phyloP scores from a whole-genome alignment of 2,113 vertebrate genomes.

The Zeus faber region DNA sequence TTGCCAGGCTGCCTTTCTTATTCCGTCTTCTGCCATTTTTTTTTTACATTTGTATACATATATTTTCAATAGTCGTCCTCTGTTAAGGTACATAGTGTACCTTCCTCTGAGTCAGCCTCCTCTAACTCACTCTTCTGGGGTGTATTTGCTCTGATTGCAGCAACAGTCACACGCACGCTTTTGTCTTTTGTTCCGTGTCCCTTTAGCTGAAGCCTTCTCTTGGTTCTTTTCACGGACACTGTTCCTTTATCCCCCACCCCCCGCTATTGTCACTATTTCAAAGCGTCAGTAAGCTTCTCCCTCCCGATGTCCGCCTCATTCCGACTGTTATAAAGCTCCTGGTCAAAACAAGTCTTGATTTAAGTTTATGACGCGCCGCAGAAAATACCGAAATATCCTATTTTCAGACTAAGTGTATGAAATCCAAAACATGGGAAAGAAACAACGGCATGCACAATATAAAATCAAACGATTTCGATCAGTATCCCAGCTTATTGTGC shows the following conservation, averaged over 20 bases:
- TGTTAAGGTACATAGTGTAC: too few relatives aligned
- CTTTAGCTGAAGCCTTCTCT: slow-evolving; percentile 18
- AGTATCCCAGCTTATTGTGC: too few relatives aligned
- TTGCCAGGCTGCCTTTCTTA: slow-evolving; percentile 20
- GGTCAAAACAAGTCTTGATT: background rate
- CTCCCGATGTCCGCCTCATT: slow-evolving; percentile 6
- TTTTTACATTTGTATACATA: slow-evolving; percentile 11
- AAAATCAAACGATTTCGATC: too few relatives aligned
- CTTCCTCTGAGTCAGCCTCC: slow-evolving; percentile 22
- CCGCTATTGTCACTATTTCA: slow-evolving; percentile 21
- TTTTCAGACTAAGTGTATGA: too few relatives aligned
- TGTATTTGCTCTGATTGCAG: slow-evolving; percentile 19
- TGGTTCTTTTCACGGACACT: slow-evolving; percentile 11
- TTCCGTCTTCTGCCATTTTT: slow-evolving; percentile 9
- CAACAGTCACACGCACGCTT: slow-evolving; percentile 19
- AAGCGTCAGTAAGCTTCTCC: slow-evolving; percentile 22
- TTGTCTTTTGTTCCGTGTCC: slow-evolving; percentile 25
- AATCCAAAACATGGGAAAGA: too few relatives aligned
- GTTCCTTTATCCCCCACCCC: slow-evolving; percentile 36
- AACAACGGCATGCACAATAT: too few relatives aligned
- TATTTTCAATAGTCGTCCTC: too few relatives aligned
- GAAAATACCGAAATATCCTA: too few relatives aligned
- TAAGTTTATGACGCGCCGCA: too few relatives aligned
- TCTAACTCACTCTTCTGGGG: too few relatives aligned
- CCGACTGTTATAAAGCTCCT: slow-evolving; percentile 14